Conservation (phyloP, 2,113 vertebrate genomes). For the Platichthys stellatus region DNA sequence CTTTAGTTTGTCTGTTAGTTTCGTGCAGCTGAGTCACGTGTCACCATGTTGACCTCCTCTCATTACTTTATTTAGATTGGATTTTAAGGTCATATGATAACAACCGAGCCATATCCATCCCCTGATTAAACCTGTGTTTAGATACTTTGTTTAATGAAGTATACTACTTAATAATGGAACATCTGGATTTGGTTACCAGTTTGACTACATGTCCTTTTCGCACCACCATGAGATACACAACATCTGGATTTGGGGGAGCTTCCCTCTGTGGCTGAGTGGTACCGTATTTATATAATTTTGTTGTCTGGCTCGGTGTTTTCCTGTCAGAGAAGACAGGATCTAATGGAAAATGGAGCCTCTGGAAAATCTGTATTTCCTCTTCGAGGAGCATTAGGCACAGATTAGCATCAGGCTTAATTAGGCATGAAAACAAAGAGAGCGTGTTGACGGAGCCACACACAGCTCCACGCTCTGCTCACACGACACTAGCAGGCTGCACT, state of each 20-base stretch:
- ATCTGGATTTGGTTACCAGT: neutral
- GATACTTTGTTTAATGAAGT: neutral
- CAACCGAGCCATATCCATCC: neutral
- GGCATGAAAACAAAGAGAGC: slow-evolving; percentile 17
- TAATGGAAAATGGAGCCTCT: slow-evolving; percentile 29
- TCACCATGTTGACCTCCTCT: no score
- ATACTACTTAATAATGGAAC: neutral
- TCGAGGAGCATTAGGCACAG: slow-evolving; percentile 8
- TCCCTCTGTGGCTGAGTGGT: slow-evolving; percentile 9
- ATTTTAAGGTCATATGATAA: neutral
- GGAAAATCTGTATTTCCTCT: slow-evolving; percentile 26
- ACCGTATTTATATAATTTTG: slow-evolving; percentile 3
- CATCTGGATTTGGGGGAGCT: slow-evolving; percentile 4
- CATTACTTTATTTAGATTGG: no score
- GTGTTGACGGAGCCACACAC: slow-evolving; percentile 27
- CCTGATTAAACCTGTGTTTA: neutral
- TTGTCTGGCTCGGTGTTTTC: slow-evolving; percentile 4
- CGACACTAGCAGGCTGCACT: slow-evolving; percentile 29
- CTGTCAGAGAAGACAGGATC: slow-evolving; percentile 5
- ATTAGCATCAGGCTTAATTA: slow-evolving; percentile 43
- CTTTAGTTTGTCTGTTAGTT: no score
- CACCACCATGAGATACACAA: neutral
- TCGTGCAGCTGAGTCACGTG: no score
- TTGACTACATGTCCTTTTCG: neutral
- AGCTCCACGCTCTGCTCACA: slow-evolving; percentile 1